A percentile compares a stretch with the other conserved stretches of the same genome.
These are phyloP conservation scores for Leptodactylus fallax DNA, from an alignment of 2,797 vertebrate genomes.

Conservation along the genomic window DNA sequence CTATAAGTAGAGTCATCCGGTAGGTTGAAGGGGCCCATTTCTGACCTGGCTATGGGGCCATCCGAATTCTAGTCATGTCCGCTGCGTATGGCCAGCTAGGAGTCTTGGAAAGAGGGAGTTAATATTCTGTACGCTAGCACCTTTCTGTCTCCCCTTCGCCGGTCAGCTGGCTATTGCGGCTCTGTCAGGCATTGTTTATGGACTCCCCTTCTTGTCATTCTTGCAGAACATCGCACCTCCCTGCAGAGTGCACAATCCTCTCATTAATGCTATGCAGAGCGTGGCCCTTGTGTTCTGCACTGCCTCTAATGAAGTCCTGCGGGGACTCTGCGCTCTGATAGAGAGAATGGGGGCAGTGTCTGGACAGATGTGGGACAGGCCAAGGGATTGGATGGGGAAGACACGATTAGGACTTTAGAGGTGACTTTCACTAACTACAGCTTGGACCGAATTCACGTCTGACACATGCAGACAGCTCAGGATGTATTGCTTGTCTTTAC, in stretches of 20 bases:
- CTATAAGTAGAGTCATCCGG: neutral
- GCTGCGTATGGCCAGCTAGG: neutral
- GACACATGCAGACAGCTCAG: neutral
- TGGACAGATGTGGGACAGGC: conserved; percentile 58
- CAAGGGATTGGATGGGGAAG: conserved; percentile 2
- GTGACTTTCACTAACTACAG: conserved; percentile 50
- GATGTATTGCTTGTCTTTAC: neutral
- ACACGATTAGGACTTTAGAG: conserved; percentile 34
- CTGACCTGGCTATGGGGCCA: neutral
- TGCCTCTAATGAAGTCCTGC: conserved; percentile 60
- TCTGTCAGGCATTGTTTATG: conserved; percentile 13
- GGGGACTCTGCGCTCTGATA: conserved; percentile 49
- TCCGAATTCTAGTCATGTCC: neutral
- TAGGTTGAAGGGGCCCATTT: neutral
- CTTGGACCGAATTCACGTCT: neutral
- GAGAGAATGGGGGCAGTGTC: conserved; percentile 56
- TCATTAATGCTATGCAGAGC: conserved; percentile 47
- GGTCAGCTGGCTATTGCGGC: neutral
- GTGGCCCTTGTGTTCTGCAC: conserved; percentile 21
- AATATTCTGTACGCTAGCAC: neutral
- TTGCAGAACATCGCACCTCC: conserved; percentile 26
- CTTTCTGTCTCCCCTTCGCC: neutral
- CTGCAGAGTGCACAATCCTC: conserved; percentile 15
- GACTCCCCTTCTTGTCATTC: neutral
- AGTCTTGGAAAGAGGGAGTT: neutral